Base-by-base conservation (phyloP, 2,797 vertebrate species). In the Lepus townsendii region DNA sequence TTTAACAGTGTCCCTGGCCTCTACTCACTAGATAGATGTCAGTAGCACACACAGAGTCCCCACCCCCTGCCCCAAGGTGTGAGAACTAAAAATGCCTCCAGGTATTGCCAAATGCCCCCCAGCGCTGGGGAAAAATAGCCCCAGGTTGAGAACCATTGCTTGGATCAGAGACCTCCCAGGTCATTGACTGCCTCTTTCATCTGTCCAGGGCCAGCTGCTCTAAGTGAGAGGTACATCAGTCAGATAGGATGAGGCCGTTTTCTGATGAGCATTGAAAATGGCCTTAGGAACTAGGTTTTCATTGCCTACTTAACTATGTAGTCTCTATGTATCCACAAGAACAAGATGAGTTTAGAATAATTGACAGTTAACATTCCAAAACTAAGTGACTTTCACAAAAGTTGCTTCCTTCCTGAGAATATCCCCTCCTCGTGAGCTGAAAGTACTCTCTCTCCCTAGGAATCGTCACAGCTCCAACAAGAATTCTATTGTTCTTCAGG, bases 81-180 rank as follows among this genome's bases (percentile, higher is more conserved):
- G 77, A 88, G 69, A 71, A 85, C 65, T 65, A 73, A 83, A 38
- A 95, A 54, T 35, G 35, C 27, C 66, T 92, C 60, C 27, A 82
- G 47, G 84, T 30, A 13, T 54, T 88, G 71, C 42, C 35, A 65
- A 26, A 66, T 78, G 66, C 82, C 7, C 26, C 26, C 57, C 68
- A 54, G 54, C 26, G 19, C 5, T 35, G 65, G 32, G 32, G 30
- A 78, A 69, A 83, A 52, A n/a, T 71, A 77, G 20, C 1, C 20
- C 10, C 54, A 35, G 52, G 54, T 80, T 69, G 52, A 85, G 38
- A 82, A 60, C 35, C 27, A 89, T 47, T 83, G 71, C 6, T 78
- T 75, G 79, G 52, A 82, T 65, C 30, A 71, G 38, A 52, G 11
- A 60, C 54, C 54, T 57, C 78, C n/a, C 27, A 0, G 13, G 11